Percentiles rank a stretch among this genome's conserved stretches.
phyloP scores from a whole-genome alignment of 2,888 invertebrate genomes.

The Pachymerium ferrugineum region DNA sequence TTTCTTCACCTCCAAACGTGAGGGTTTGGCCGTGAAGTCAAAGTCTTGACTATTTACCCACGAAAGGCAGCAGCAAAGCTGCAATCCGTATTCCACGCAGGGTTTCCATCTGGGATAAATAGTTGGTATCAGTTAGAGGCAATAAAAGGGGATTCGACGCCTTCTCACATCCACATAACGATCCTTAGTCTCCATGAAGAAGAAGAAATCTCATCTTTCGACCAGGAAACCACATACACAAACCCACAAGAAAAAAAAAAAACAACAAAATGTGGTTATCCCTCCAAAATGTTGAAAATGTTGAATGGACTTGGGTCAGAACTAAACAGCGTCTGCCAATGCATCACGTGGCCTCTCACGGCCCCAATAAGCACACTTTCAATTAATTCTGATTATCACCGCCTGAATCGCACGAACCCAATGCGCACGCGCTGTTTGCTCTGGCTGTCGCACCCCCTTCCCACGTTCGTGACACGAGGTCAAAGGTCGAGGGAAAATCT shows the following conservation, averaged over 20 bases:
- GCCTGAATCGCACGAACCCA: neutral
- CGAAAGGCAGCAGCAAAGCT: conserved; percentile 17
- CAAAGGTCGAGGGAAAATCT: neutral
- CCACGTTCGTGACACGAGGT: conserved; percentile 15
- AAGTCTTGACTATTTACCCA: conserved; percentile 12
- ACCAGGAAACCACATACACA: neutral
- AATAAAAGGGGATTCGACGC: conserved; percentile 30
- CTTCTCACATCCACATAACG: conserved; percentile 28
- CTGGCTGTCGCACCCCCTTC: conserved; percentile 11
- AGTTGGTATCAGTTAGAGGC: conserved; percentile 32
- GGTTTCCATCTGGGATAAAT: conserved; percentile 31
- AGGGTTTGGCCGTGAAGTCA: neutral
- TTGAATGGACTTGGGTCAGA: neutral
- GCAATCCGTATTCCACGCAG: conserved; percentile 29
- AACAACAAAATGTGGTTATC: neutral
- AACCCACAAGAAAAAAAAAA: neutral
- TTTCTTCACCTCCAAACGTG: conserved; percentile 20
- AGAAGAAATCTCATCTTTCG: neutral
- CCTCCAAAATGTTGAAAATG: neutral
- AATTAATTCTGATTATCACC: conserved; percentile 30
- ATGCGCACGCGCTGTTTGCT: conserved; percentile 16
- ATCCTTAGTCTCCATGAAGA: conserved; percentile 27
- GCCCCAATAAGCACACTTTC: conserved; percentile 29
- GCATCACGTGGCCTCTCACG: conserved; percentile 7
- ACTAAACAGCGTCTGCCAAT: neutral